These are phyloP conservation scores for Microctenopoma lineatum DNA, from an alignment of 2,797 vertebrate genomes.

Conservation along the genomic window DNA sequence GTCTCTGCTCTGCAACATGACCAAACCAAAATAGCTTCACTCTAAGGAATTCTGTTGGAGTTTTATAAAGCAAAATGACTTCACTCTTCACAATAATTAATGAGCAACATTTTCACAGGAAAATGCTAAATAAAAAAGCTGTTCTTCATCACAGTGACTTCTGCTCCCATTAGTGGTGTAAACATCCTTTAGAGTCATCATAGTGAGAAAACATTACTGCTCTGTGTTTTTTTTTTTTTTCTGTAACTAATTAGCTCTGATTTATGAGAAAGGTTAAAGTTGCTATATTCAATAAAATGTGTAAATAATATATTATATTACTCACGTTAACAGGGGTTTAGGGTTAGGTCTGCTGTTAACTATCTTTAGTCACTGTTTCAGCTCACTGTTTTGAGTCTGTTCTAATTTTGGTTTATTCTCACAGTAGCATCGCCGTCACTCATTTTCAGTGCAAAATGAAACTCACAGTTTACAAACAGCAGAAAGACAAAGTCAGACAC, in stretches of 20 bases:
- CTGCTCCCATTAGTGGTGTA: conserved; percentile 12
- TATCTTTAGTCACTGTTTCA: too few relatives aligned
- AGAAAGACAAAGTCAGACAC: too few relatives aligned
- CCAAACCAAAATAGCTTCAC: conserved; percentile 38
- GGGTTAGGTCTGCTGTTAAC: too few relatives aligned
- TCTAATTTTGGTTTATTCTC: too few relatives aligned
- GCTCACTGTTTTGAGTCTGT: too few relatives aligned
- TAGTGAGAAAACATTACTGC: neutral
- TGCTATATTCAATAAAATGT: neutral
- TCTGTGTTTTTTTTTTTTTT: conserved; percentile 1
- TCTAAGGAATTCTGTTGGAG: conserved; percentile 25
- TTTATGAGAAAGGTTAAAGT: neutral
- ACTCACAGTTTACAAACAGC: too few relatives aligned
- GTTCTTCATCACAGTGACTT: neutral
- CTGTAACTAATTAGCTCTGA: neutral
- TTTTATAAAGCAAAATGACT: conserved; percentile 27
- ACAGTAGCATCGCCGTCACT: too few relatives aligned
- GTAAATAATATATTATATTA: too few relatives aligned
- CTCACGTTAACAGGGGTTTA: too few relatives aligned
- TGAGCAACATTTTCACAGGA: neutral
- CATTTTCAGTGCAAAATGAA: too few relatives aligned
- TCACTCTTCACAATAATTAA: conserved; percentile 8
- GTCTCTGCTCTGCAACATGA: conserved; percentile 14
- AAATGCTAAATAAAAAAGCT: neutral
- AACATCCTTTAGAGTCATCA: neutral